Evolutionary conservation across 2,113 vertebrate genomes (phyloP), one percentile per base, ranked within the genome.

Genomic region (Balaeniceps rex): DNA sequence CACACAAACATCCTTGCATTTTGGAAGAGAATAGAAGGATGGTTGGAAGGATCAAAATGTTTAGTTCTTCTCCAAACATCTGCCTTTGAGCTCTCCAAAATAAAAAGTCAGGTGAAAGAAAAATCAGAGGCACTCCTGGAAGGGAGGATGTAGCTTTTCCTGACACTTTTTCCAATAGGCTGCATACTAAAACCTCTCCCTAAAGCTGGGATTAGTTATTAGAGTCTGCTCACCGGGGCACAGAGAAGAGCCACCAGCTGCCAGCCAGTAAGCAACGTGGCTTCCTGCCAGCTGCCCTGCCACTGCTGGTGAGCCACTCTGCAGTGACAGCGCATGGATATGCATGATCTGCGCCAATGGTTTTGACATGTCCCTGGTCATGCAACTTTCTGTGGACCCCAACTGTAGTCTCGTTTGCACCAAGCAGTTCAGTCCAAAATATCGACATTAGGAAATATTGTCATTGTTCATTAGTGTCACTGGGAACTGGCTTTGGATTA

Each of bases 141-240:
- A 94, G 24, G 31, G 24, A 87, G 46, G 16, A 80, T 44, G 54
- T 54, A 77, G 36, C 14, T 87, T 21, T 87, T 87, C 34, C 46
- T 78, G 49, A 74, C 6, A 36, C 28, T 76, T 91, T 84, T 95
- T 55, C 49, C 40, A 25, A 58, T 12, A n/a, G 12, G 83, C 11
- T 46, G 33, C 51, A 28, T 16, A 14, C 29, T 66, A 60, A 95
- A 94, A 47, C 25, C 38, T 87, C n/a, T 89, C 25, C 52, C 55
- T 77, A 80, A 89, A 70, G 51, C 77, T 36, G 55, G 54, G 47
- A 95, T 91, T 94, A 77, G 26, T 91, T 70, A 44, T 63, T 87
- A 24, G 40, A 60, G 31, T 42, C 61, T 88, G 71, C 51, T 96
- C 58, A 70, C 22, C 3, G 3, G 70, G 65, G 31, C 63, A 72